phyloP scores from a whole-genome alignment of 1,140 invertebrate species.

The Zaprionus vittiger region DNA sequence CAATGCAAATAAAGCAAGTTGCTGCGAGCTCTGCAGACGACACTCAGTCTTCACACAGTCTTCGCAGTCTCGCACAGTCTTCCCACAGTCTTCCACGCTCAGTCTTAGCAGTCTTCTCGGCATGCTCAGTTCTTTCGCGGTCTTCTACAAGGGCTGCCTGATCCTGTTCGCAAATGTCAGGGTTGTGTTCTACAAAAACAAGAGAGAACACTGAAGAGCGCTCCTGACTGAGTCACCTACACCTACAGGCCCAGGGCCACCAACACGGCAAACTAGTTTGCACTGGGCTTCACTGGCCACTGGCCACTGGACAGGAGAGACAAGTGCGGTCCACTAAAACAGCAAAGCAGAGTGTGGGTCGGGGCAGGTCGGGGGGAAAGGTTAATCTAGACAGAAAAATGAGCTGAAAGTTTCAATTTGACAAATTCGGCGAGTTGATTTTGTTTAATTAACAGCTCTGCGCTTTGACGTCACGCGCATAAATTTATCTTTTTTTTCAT shows the following conservation, averaged over 20 bases:
- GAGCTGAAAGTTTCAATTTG: slow-evolving; percentile 43
- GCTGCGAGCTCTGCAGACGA: slow-evolving; percentile 30
- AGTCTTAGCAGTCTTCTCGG: slow-evolving; percentile 17
- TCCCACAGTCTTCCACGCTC: not conserved
- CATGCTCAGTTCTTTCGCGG: not conserved
- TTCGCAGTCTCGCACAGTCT: slow-evolving; percentile 15
- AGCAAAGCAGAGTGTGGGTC: not conserved
- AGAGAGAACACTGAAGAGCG: slow-evolving; percentile 22
- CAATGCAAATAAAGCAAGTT: slow-evolving; percentile 74
- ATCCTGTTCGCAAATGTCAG: slow-evolving; percentile 65
- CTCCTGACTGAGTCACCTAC: slow-evolving; percentile 61
- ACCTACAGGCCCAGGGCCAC: slow-evolving; percentile 35
- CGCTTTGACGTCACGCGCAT: slow-evolving; percentile 76
- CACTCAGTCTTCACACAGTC: not conserved
- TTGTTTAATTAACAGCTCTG: slow-evolving; percentile 71
- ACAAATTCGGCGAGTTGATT: slow-evolving; percentile 62
- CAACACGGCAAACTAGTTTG: slow-evolving; percentile 58
- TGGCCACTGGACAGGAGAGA: not conserved
- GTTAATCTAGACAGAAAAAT: slow-evolving; percentile 6
- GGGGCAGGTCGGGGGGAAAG: not conserved
- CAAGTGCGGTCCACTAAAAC: slow-evolving; percentile 21
- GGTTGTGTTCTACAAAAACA: slow-evolving; percentile 68
- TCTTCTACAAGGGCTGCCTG: slow-evolving; percentile 21
- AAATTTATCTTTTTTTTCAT: slow-evolving; percentile 53
- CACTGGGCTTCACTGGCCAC: not conserved